Evolutionary conservation across 2,797 vertebrate species (phyloP).

Genomic region (Cercopithecus diana): DNA sequence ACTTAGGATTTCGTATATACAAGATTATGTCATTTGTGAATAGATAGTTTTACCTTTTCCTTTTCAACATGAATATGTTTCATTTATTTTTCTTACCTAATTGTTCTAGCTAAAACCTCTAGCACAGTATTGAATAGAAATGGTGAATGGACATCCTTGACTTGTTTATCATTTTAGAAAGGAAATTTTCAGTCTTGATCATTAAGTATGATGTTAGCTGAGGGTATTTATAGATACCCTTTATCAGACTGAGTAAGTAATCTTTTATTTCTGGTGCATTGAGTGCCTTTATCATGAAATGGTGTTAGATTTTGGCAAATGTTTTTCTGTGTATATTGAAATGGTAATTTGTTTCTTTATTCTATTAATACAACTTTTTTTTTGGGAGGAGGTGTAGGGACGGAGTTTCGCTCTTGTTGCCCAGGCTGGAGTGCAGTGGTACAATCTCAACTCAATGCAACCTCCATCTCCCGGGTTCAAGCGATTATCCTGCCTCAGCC

Average conservation of each 20-base stretch:
- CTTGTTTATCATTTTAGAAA: background rate
- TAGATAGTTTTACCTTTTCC: background rate
- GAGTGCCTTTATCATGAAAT: background rate
- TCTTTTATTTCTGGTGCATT: background rate
- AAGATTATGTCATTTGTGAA: background rate
- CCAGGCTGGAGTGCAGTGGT: background rate
- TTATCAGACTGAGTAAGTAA: background rate
- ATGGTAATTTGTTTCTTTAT: background rate
- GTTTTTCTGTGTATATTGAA: background rate
- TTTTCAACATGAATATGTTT: background rate
- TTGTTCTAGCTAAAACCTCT: background rate
- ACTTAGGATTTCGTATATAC: background rate
- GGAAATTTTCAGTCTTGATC: background rate
- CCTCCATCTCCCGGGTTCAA: background rate
- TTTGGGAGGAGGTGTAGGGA: fast-evolving
- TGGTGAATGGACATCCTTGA: background rate
- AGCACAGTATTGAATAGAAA: background rate
- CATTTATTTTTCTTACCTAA: background rate
- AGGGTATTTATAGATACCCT: background rate
- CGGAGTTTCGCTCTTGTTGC: background rate
- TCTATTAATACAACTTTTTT: background rate
- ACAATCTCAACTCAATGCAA: background rate
- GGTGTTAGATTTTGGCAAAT: background rate
- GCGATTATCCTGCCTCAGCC: background rate
- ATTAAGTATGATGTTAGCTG: background rate